Conservation (phyloP, 2,888 invertebrate species). For the Pyrochroa serraticornis region DNA sequence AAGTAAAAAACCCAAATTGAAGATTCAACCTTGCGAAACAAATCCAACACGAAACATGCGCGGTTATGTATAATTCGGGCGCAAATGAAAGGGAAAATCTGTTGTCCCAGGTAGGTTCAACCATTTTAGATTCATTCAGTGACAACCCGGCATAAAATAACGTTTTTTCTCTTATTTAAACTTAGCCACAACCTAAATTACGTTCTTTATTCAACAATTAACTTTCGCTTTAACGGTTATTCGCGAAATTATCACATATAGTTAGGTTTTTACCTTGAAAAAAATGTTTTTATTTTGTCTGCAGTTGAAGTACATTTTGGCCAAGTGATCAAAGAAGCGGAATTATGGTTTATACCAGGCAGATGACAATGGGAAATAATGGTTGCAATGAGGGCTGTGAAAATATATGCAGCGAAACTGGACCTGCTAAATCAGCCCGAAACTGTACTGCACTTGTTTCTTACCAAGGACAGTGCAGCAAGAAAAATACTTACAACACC, state of each 20-base stretch:
- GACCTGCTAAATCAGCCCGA: conserved; percentile 51
- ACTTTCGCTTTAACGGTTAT: conserved; percentile 6
- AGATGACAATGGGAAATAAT: conserved; percentile 60
- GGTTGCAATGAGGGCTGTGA: conserved; percentile 52
- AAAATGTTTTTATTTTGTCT: conserved; percentile 9
- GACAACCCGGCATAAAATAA: conserved; percentile 18
- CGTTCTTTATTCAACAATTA: not conserved
- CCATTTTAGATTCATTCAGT: conserved; percentile 27
- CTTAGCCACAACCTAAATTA: not conserved
- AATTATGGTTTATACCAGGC: conserved; percentile 63
- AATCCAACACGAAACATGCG: conserved; percentile 2
- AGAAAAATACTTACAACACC: not conserved
- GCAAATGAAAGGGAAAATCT: conserved; percentile 29
- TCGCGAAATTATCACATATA: not conserved
- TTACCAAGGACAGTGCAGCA: conserved; percentile 21
- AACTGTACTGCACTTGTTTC: conserved; percentile 36
- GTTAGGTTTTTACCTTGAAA: not conserved
- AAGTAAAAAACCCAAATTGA: no score
- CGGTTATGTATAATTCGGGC: conserved; percentile 13
- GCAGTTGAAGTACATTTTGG: conserved; percentile 2
- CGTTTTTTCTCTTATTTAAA: conserved; percentile 1
- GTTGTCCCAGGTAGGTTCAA: conserved; percentile 23
- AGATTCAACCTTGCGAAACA: no score
- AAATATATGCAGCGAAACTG: conserved; percentile 35
- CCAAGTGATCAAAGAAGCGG: not conserved